Evolutionary conservation across 2,113 vertebrate genomes (phyloP), one percentile per base, ranked within the genome.

Genomic region (Gymnocephalus cernua): DNA sequence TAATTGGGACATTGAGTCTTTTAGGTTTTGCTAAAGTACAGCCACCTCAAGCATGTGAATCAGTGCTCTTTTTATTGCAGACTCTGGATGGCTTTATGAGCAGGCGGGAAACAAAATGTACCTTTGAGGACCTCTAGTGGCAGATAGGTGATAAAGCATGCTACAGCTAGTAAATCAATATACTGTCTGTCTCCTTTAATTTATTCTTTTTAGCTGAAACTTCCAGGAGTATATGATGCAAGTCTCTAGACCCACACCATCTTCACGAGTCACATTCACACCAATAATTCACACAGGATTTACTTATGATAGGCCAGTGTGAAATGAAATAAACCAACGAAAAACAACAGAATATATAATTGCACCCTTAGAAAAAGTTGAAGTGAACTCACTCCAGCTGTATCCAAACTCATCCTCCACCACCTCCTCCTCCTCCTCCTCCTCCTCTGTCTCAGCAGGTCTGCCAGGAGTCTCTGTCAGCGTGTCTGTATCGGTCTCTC

Each of bases 341-440:
- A 13, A 18, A 44, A 41, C n/a, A 29, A 64, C 19, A 10, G 16
- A 48, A 44, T 23, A 23, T 27, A 38, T n/a, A 18, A 77, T 56
- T n/a, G 13, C 21, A 65, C 18, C 50, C 29, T 16, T 10, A n/a
- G 25, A 61, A 63, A 62, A 4, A 41, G 4, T 29, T 8, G 64
- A 79, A 57, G 13, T n/a, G 56, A 83, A 97, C 97, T 96, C 95
- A 99, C 98, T 96, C 97, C 98, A 99, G 89, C 92, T 99, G 92
- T 97, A 98, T 82, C 97, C 96, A 9, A 97, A 98, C 90, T 99
- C 97, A 88, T 98, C 98, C 83, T 79, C 93, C 23, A 92, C 94
- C 66, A 78, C 91, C 14, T 95, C 93, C 54, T 71, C 57, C 77
- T 95, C 94, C 51, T 79, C n/a, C 56, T 95, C 65, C 10, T 41